Percentiles rank a stretch among this genome's conserved stretches.
phyloP scores from a whole-genome alignment of 64 coral and sea anemone genomes.

The Trachythela sp. region DNA sequence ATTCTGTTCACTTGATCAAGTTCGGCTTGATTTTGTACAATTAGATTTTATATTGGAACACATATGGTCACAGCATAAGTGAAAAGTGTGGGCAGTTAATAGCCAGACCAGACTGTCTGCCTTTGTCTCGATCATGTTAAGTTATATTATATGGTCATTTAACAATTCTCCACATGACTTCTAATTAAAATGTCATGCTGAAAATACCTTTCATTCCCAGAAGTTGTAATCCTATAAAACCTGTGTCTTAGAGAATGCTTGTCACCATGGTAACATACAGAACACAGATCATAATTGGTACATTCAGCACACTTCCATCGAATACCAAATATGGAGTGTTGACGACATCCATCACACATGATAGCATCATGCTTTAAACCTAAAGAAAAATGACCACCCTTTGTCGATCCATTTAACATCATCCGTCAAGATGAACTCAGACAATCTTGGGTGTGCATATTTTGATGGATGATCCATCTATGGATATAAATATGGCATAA shows the following conservation, averaged over 20 bases:
- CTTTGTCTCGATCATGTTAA: too few relatives aligned
- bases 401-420: neutral
- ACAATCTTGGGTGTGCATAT: too few relatives aligned
- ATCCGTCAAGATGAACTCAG: neutral
- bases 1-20: too few relatives aligned
- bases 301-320: conserved; percentile 98
- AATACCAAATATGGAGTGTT: conserved; percentile 93
- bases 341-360: conserved; percentile 96
- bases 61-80: too few relatives aligned
- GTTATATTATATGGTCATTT: too few relatives aligned
- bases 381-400: neutral
- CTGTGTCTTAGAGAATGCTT: conserved; percentile 87
- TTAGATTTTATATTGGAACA: too few relatives aligned
- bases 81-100: too few relatives aligned
- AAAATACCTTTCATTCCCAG: conserved; percentile 71
- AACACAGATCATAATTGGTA: conserved; percentile 85
- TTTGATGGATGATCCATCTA: too few relatives aligned
- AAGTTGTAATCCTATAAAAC: conserved; percentile 76
- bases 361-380: conserved; percentile 89
- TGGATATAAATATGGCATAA: too few relatives aligned
- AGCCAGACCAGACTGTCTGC: too few relatives aligned
- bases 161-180: too few relatives aligned
- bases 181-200: neutral
- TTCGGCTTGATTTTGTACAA: too few relatives aligned
- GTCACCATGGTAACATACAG: conserved; percentile 92